phyloP scores from a whole-genome alignment of 2,113 vertebrate species.

The Phrynosoma platyrhinos region DNA sequence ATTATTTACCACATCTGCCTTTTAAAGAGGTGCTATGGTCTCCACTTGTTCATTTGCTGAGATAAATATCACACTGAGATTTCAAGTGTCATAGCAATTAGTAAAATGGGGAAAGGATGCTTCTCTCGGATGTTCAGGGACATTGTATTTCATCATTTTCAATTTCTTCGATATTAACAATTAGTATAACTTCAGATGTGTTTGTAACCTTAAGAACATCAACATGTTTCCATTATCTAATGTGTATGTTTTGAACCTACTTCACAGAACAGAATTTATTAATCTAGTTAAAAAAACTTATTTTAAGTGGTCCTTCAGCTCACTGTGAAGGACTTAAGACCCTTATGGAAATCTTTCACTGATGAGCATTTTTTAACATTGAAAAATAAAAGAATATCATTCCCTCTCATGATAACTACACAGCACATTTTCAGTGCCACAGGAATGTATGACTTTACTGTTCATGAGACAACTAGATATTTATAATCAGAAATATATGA shows the following conservation, averaged over 20 bases:
- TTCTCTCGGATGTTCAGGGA: conserved; percentile 77
- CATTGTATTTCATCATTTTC: conserved; percentile 78
- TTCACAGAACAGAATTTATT: conserved; percentile 75
- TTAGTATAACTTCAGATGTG: conserved; percentile 76
- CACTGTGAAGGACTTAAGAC: conserved; percentile 74
- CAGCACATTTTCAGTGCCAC: conserved; percentile 48
- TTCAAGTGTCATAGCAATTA: conserved; percentile 80
- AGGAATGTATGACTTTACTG: conserved; percentile 25
- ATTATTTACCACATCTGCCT: conserved; percentile 76
- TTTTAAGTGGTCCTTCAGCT: conserved; percentile 75
- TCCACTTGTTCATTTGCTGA: conserved; percentile 70
- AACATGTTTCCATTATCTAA: conserved; percentile 80
- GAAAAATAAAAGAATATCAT: conserved; percentile 51
- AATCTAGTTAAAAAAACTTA: conserved; percentile 69
- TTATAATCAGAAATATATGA: not conserved
- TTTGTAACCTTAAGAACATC: conserved; percentile 81
- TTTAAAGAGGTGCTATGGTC: conserved; percentile 70
- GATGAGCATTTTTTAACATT: conserved; percentile 70
- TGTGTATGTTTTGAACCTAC: conserved; percentile 77
- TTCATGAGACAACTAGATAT: not conserved
- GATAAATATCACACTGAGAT: conserved; percentile 75
- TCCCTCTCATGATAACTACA: conserved; percentile 49
- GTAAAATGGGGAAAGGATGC: conserved; percentile 73
- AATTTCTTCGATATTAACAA: conserved; percentile 75
- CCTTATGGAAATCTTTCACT: conserved; percentile 66